phyloP scores from a whole-genome alignment of 2,113 vertebrate genomes.

The Semnopithecus entellus region DNA sequence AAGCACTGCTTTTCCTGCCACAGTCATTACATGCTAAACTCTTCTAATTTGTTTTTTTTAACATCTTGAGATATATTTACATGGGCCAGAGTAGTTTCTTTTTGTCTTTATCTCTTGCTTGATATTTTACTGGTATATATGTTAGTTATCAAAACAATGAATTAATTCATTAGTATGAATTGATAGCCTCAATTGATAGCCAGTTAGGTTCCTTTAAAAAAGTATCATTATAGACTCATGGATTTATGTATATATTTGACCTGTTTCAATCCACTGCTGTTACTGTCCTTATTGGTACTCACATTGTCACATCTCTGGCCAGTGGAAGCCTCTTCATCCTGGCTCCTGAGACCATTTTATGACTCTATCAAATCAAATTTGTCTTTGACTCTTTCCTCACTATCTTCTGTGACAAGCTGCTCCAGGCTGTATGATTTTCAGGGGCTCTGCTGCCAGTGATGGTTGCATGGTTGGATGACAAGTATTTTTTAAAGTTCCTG shows the following conservation, averaged over 20 bases:
- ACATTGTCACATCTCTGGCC: not conserved
- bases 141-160: constrained; percentile 40
- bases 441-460: not conserved
- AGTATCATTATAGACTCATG: not conserved
- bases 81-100: not conserved
- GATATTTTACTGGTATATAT: not conserved
- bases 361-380: not conserved
- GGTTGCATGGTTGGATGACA: not conserved
- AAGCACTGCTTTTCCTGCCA: not conserved
- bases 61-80: constrained; percentile 4
- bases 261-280: not conserved
- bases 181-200: not conserved
- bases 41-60: not conserved
- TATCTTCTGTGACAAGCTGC: not conserved
- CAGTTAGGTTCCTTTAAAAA: not conserved
- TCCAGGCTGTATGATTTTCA: not conserved
- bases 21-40: not conserved
- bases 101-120: not conserved
- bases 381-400: not conserved
- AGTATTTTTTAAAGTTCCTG: not conserved
- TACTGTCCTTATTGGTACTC: not conserved
- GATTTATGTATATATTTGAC: not conserved
- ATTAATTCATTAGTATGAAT: not conserved
- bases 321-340: too few relatives aligned
- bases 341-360: not conserved